phyloP scores from a whole-genome alignment of 2,888 invertebrate genomes.

The Nomada hirtipes region DNA sequence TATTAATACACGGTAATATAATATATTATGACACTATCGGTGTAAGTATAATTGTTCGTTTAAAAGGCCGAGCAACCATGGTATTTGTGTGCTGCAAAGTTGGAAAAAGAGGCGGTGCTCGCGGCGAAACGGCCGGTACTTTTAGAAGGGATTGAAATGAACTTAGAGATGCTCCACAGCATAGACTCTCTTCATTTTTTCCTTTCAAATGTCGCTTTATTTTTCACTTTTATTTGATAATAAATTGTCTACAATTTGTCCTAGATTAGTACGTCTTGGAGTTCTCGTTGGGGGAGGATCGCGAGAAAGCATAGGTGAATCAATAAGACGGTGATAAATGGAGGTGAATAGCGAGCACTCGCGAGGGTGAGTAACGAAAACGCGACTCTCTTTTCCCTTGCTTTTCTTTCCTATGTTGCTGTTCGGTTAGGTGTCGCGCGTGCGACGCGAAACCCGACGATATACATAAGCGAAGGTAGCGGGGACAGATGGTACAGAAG shows the following conservation, averaged over 20 bases:
- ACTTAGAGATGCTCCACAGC: constrained; percentile 24
- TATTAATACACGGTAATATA: constrained; percentile 46
- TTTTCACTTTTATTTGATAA: constrained; percentile 83
- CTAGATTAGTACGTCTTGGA: constrained; percentile 83
- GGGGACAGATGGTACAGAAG: constrained; percentile 56
- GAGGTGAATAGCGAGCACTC: constrained; percentile 62
- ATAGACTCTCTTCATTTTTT: constrained; percentile 45
- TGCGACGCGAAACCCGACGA: constrained; percentile 32
- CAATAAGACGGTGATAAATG: constrained; percentile 64
- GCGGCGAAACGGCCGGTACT: neutral
- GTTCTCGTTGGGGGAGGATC: constrained; percentile 73
- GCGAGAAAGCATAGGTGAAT: constrained; percentile 76
- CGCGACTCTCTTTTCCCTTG: neutral
- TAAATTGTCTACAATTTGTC: constrained; percentile 84
- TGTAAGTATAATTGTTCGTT: constrained; percentile 8
- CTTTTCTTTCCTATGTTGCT: neutral
- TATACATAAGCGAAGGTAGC: constrained; percentile 50
- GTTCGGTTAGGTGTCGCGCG: constrained; percentile 37
- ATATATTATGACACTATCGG: constrained; percentile 41
- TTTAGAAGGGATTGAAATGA: constrained; percentile 36
- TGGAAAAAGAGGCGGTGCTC: neutral
- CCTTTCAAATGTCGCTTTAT: constrained; percentile 82
- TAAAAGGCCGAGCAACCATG: constrained; percentile 33
- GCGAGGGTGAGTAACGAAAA: constrained; percentile 43
- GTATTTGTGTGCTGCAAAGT: no score